Evolutionary conservation across 1,140 invertebrate species (phyloP), one percentile per base, ranked within the genome.

Genomic region (Stenopsyche tienmushanensis): DNA sequence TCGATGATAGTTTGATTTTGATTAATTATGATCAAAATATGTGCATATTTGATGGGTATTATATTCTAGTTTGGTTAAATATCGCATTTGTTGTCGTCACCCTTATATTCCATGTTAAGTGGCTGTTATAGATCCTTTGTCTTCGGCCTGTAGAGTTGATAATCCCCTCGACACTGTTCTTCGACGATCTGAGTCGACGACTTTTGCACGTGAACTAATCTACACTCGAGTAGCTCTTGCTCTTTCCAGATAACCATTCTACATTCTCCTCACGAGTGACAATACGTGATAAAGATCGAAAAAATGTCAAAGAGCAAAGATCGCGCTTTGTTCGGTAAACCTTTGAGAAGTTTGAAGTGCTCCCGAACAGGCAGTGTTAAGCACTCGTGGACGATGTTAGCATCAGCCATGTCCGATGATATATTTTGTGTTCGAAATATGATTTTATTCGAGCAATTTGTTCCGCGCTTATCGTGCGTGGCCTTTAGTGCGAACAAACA

Each of bases 221-320:
- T 23, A 42, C 41, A 10, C 34, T 39, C 21, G 21, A 5, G 23
- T 24, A 17, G 52, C 5, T 17, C n/a, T 49, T 18, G 8, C 52
- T n/a, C n/a, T n/a, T n/a, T n/a, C n/a, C n/a, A n/a, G n/a, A n/a
- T n/a, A n/a, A n/a, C n/a, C n/a, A n/a, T n/a, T n/a, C n/a, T n/a
- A n/a, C n/a, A n/a, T n/a, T n/a, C n/a, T n/a, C n/a, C n/a, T 44
- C 34, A 20, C 25, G 49, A 60, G 55, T 54, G 63, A 62, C 62
- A 65, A 70, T 66, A 70, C 68, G 68, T 70, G 68, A 70, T 70
- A 70, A 70, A 70, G 65, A 70, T 70, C 68, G 45, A 39, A 64
- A 66, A 55, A 70, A 70, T 66, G 68, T 70, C 68, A 70, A 64
- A 66, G 68, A 60, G 68, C 68, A 70, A 70, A 70, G 64, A 63